Percentiles rank a stretch among this genome's conserved stretches.
Evolutionary conservation across 2,113 vertebrate genomes (phyloP).

Genomic region (Morone saxatilis): DNA sequence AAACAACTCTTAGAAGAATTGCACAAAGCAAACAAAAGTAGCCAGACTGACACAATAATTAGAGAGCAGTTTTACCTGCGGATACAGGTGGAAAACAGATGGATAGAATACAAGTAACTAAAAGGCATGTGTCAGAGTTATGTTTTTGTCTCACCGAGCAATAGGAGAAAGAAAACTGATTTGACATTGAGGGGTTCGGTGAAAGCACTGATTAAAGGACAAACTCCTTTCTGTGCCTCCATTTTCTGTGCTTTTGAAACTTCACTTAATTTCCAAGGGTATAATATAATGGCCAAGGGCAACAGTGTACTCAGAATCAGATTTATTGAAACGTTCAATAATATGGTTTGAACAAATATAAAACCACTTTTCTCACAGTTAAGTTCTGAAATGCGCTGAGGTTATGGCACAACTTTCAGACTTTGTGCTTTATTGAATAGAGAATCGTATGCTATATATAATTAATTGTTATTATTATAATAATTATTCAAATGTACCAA

Average conservation of each 20-base stretch:
- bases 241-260: conserved; percentile 68
- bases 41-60: conserved; percentile 49
- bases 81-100: conserved; percentile 33
- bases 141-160: conserved; percentile 59
- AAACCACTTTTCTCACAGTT: conserved; percentile 61
- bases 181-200: conserved; percentile 63
- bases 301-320: conserved; percentile 60
- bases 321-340: conserved; percentile 61
- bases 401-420: conserved; percentile 55
- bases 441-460: background rate
- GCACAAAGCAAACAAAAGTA: conserved; percentile 26
- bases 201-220: conserved; percentile 73
- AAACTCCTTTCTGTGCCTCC: conserved; percentile 54
- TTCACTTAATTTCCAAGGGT: conserved; percentile 67
- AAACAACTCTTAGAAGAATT: conserved; percentile 5
- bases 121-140: conserved; percentile 65
- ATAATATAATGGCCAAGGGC: conserved; percentile 72
- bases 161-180: conserved; percentile 51
- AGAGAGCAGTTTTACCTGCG: conserved; percentile 43
- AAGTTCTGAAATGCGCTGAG: conserved; percentile 49
- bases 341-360: conserved; percentile 59
- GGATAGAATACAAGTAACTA: conserved; percentile 44
- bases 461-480: too few relatives aligned
- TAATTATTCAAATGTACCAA: too few relatives aligned
- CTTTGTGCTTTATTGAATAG: conserved; percentile 12